Evolutionary conservation across 2,113 vertebrate genomes (phyloP), one percentile per base, ranked within the genome.

Genomic region (Neomonachus schauinslandi): DNA sequence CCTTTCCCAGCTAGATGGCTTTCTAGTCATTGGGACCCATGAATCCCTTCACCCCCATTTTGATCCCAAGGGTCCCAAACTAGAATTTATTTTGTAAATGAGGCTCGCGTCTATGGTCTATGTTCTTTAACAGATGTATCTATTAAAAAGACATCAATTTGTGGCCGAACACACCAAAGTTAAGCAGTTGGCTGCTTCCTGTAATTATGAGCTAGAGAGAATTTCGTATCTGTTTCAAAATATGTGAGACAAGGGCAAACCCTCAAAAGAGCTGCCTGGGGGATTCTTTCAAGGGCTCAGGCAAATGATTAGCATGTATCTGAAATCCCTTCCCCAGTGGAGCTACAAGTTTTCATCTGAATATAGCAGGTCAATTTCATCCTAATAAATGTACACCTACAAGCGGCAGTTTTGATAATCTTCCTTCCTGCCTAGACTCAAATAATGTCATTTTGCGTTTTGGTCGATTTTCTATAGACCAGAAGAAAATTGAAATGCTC

Each of bases 241-340:
- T 51, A 80, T 90, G 28, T 7, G 49, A 85, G n/a, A 36, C 69
- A 88, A 88, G 39, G 57, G 15, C 76, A 98, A 97, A 76, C 81
- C n/a, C 36, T 39, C 15, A 79, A 94, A 87, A 95, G 95, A 98
- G n/a, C 81, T 93, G 92, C 77, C 57, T 69, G 69, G 67, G 9
- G 83, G 98, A 95, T 96, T 97, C 63, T 96, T 98, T 97, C 74
- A 98, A 97, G 77, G 88, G 83, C 94, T 96, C 0, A 46, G 94
- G 80, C 90, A 97, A 89, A 97, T 97, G 95, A 98, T 98, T 88
- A 98, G 46, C 95, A 97, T 98, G 98, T 98, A 77, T 98, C 79
- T 95, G 84, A 97, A 98, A 87, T 94, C n/a, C 33, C 21, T 95
- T 11, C 0, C 74, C 88, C 4, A 93, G 84, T 65, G 65, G 76